Conservation (phyloP, 2,797 vertebrate genomes). For the Merluccius polli region DNA sequence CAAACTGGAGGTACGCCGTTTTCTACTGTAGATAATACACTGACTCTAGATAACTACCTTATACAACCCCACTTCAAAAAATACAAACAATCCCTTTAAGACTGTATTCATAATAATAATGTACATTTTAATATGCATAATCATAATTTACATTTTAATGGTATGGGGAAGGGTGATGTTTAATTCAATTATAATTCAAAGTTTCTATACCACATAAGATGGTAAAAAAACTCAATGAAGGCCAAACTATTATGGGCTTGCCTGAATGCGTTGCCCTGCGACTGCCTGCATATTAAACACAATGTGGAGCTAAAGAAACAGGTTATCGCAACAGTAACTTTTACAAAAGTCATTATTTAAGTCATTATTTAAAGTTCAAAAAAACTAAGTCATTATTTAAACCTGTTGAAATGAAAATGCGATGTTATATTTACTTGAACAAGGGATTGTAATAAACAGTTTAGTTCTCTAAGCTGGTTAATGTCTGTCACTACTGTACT, state of each 20-base stretch:
- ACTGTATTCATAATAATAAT: no score
- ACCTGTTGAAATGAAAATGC: neutral
- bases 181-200: neutral
- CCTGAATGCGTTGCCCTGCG: no score
- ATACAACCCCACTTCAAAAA: no score
- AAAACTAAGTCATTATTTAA: neutral
- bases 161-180: neutral
- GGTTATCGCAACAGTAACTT: neutral
- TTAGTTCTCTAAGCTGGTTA: neutral
- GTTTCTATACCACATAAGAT: neutral
- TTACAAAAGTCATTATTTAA: no score
- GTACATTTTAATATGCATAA: no score
- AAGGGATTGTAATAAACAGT: neutral
- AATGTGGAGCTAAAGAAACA: neutral
- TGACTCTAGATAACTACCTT: no score
- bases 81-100: no score
- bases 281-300: no score
- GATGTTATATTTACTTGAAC: neutral
- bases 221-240: neutral
- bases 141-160: neutral
- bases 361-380: neutral
- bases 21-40: no score
- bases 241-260: neutral
- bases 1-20: no score
- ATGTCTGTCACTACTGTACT: neutral